Evolutionary conservation across 2,113 vertebrate genomes (phyloP).

Genomic region (Calyptomena viridis): DNA sequence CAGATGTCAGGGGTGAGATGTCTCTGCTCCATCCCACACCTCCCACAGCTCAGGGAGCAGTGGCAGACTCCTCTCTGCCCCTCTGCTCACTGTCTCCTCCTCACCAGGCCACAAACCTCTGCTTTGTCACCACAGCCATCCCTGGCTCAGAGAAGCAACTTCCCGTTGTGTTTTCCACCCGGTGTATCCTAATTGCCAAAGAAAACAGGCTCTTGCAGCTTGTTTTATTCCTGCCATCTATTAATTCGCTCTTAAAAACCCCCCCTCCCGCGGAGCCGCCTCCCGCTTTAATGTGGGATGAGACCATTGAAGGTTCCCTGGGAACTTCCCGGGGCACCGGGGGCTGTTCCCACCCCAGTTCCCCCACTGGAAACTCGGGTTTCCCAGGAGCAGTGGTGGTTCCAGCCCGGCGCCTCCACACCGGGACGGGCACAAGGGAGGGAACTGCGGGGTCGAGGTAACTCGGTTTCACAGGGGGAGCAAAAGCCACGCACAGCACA

Average conservation of each 20-base stretch:
- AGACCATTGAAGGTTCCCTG: accelerated
- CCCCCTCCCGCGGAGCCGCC: not conserved
- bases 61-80: accelerated
- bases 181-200: not conserved
- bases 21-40: accelerated
- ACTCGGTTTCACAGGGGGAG: not conserved
- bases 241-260: not conserved
- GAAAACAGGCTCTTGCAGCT: not conserved
- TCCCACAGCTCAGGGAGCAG: not conserved
- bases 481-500: not conserved
- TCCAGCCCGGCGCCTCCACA: not conserved
- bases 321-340: not conserved
- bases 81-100: not conserved
- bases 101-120: not conserved
- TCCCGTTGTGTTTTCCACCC: not conserved
- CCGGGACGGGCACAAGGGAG: too few species aligned
- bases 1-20: not conserved
- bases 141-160: not conserved
- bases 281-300: not conserved
- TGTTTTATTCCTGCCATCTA: not conserved
- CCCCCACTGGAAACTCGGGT: not conserved
- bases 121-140: not conserved
- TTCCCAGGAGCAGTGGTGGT: not conserved
- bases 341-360: not conserved
- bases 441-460: too few species aligned